Evolutionary conservation across 1,140 invertebrate species (phyloP).

Genomic region (Chelonus insularis): DNA sequence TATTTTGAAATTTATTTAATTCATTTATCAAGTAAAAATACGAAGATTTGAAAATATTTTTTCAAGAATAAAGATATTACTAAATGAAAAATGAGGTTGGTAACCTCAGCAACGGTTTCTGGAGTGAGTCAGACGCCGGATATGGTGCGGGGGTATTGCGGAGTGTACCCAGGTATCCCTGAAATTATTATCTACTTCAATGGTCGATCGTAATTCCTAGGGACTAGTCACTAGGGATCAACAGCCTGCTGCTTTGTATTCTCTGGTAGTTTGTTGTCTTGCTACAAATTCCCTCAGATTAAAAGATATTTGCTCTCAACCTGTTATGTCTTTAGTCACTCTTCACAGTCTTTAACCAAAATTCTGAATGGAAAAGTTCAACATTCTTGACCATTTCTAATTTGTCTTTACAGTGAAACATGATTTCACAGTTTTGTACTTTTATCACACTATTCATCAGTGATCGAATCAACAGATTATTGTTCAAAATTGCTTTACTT

Average conservation of each 20-base stretch:
- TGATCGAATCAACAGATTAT: too few species aligned
- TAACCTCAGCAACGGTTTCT: conserved; percentile 16
- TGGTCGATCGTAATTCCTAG: conserved; percentile 4
- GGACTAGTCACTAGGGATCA: neutral
- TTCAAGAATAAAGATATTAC: too few species aligned
- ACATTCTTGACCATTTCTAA: too few species aligned
- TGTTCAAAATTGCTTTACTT: too few species aligned
- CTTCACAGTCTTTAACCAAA: neutral
- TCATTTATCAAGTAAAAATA: too few species aligned
- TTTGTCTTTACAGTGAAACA: too few species aligned
- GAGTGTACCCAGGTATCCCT: conserved; percentile 7
- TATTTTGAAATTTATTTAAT: too few species aligned
- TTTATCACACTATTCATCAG: too few species aligned
- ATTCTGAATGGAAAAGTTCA: too few species aligned
- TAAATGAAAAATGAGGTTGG: conserved; percentile 17
- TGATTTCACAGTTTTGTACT: too few species aligned
- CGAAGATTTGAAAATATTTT: too few species aligned
- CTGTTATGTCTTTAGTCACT: neutral
- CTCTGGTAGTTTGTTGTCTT: neutral
- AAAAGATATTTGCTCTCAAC: neutral
- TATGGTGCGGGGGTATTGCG: neutral
- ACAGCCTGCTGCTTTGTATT: neutral
- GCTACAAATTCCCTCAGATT: neutral
- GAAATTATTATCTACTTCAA: conserved; percentile 17
- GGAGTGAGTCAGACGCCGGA: conserved; percentile 17